Base-by-base conservation (phyloP, 2,888 invertebrate genomes). In the Phrixothrix hirtus region DNA sequence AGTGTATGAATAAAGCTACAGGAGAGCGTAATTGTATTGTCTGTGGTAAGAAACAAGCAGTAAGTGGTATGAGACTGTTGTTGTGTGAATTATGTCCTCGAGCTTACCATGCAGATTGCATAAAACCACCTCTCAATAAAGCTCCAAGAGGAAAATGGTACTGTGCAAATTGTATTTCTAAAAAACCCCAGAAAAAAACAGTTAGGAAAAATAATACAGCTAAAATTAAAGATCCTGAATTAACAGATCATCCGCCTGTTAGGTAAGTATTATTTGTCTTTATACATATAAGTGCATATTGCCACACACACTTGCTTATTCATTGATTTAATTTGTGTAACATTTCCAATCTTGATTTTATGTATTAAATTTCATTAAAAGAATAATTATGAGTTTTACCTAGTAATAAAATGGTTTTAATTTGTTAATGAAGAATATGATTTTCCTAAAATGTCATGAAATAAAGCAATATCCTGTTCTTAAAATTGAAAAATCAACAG, bases 11-110 rank as follows among this genome's bases (percentile, higher is more conserved):
- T 77, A 92, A 94, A 77, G 94, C 92, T 2, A 90, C 94, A 14
- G 94, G 94, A 17, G 91, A 92, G 70, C 83, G 92, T 48, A 92
- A 93, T 70, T 97, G 97, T 78, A 89, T 96, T 60, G 93, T 96
- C 54, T 98, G 97, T 75, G 95, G 96, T 26, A 83, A 83, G 65
- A 85, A 84, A 65, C 71, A 77, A 31, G 80, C 81, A 1, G 69
- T 74, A 29, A 79, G 79, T 38, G 67, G 69, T 13, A 73, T 74
- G 1, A 80, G 84, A 59, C 83, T 95, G 72, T 84, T 95, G 34
- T 84, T 88, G 38, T 97, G 96, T 74, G 92, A 95, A 71, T 78
- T 91, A 45, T 97, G 97, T 75, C 90, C 92, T 2, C 83, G 94
- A 44, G 92, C 93, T 42, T 94, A 92, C 78, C 96, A 97, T 74